These are phyloP conservation scores for Lampris megalopsis DNA, from an alignment of 2,113 vertebrate species.

Conservation along the genomic window DNA sequence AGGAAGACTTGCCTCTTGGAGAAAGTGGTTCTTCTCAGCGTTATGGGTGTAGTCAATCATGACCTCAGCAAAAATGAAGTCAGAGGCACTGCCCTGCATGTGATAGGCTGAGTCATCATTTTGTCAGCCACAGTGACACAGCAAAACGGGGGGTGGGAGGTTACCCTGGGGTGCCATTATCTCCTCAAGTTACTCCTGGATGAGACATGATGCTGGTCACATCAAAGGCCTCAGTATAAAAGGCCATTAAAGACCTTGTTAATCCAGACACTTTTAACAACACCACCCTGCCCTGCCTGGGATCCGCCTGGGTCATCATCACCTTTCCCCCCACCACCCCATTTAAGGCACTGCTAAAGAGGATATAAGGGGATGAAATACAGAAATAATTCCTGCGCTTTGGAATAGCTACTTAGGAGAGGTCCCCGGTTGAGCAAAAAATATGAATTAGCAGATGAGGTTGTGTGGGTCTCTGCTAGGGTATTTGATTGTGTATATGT, in stretches of 20 bases:
- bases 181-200: background rate
- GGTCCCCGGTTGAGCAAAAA: constrained; percentile 20
- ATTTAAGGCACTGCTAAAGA: constrained; percentile 15
- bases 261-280: constrained; percentile 15
- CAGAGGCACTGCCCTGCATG: constrained; percentile 9
- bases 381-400: constrained; percentile 54
- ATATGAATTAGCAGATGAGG: constrained; percentile 41
- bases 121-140: constrained; percentile 43
- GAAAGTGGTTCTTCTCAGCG: constrained; percentile 37
- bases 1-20: constrained; percentile 28
- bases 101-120: constrained; percentile 39
- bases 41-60: constrained; percentile 26
- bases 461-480: constrained; percentile 31
- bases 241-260: constrained; percentile 44
- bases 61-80: constrained; percentile 57
- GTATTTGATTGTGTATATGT: constrained; percentile 13
- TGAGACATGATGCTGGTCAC: constrained; percentile 17
- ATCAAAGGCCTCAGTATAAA: constrained; percentile 13
- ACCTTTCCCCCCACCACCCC: background rate
- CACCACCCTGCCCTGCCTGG: constrained; percentile 9
- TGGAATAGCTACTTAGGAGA: constrained; percentile 35
- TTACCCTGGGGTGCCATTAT: constrained; percentile 9
- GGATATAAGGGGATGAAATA: constrained; percentile 36
- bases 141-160: constrained; percentile 23
- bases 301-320: constrained; percentile 37